Base-by-base conservation (phyloP, 2,113 vertebrate genomes). In the Daboia siamensis region DNA sequence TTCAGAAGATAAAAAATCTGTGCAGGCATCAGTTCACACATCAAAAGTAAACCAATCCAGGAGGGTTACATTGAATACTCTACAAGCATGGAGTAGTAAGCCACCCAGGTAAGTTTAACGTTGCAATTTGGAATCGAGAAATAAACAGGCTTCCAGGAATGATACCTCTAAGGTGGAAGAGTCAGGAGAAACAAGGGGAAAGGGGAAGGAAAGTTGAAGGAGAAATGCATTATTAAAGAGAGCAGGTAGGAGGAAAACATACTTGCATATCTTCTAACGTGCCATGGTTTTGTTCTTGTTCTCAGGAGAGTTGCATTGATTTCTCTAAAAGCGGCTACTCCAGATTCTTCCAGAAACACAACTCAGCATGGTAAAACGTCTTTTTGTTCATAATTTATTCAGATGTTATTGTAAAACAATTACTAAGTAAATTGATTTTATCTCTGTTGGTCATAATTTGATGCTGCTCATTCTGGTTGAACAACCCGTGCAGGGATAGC, bases 31-130 rank as follows among this genome's bases (percentile, higher is more conserved):
- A 39, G 80, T 59, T 59, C 96, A 94, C 23, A 89, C 89, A 21
- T 26, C 9, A 3, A 99, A 97, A 96, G 94, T 89, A 3, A 98
- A 95, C 80, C 98, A 97, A 33, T 96, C 98, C 61, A 98, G 98
- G 15, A 98, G 99, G 94, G 98, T 99, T 95, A 98, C 98, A 26
- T 97, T 99, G 88, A 99, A 98, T 96, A 99, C 99, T 0, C 95
- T 99, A 80, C 98, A 99, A 95, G 97, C 98, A n/a, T 99, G 98
- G 98, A 98, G 98, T 95, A 98, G 98, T 95, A 99, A 98, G 96
- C 96, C 97, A 0, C 98, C 99, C 56, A 98, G 99, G 99, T 99
- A 97, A 97, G 96, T 87, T 51, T 93, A 90, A 9, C 90, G 88
- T 4, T 84, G 57, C 7, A 86, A 29, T 86, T 51, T 86, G 74